phyloP scores from a whole-genome alignment of 2,113 vertebrate genomes.

The Tachycineta bicolor region DNA sequence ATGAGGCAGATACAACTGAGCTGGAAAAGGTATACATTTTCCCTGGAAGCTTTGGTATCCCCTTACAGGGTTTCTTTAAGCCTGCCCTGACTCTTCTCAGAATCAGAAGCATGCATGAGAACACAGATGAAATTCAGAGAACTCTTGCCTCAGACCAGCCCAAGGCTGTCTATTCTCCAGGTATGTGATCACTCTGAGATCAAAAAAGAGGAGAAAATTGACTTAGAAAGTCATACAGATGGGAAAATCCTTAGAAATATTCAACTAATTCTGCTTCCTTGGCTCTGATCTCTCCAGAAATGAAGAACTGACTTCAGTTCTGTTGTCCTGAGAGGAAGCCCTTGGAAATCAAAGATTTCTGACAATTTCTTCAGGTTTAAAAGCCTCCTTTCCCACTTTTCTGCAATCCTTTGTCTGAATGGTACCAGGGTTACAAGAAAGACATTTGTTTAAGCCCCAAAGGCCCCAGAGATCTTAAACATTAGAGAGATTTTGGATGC shows the following conservation, averaged over 20 bases:
- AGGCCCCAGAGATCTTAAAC: neutral
- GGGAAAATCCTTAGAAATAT: neutral
- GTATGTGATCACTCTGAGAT: neutral
- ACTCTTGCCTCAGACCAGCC: neutral
- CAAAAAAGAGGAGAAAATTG: neutral
- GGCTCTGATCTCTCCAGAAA: neutral
- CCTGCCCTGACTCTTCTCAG: neutral
- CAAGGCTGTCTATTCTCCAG: neutral
- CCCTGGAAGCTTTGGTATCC: neutral
- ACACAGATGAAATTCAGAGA: neutral
- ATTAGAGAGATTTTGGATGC: neutral
- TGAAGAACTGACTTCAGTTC: neutral
- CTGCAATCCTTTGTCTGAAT: neutral
- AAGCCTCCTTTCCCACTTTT: neutral
- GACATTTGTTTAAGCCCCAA: neutral
- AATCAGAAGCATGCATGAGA: neutral
- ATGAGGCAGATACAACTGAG: neutral
- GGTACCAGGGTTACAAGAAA: neutral
- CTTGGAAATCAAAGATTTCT: neutral
- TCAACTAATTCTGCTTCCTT: neutral
- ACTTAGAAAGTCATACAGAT: neutral
- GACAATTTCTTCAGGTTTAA: neutral
- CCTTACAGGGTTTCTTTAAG: neutral
- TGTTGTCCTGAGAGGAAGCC: neutral
- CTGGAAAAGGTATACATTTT: neutral